These are phyloP conservation scores for Odobenus rosmarus DNA, from an alignment of 2,113 vertebrate species.

Conservation along the genomic window DNA sequence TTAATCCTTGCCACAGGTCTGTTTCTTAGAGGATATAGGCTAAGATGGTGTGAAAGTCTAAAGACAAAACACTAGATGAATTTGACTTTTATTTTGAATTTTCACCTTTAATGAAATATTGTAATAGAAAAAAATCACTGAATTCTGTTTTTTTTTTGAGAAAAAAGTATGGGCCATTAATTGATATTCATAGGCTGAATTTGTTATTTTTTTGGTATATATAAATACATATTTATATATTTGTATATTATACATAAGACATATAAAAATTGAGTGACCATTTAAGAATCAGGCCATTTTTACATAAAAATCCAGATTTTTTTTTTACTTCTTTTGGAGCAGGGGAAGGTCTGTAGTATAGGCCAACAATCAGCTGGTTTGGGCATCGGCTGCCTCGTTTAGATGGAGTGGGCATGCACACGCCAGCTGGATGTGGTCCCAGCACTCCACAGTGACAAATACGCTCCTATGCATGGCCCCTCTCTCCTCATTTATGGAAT, in stretches of 20 bases:
- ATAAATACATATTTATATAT: neutral
- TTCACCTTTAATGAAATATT: neutral
- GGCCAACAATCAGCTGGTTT: neutral
- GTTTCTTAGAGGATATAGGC: neutral
- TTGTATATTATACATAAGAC: too few relatives aligned
- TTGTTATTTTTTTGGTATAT: neutral
- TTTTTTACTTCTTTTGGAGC: neutral
- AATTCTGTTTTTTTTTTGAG: neutral
- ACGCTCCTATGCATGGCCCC: neutral
- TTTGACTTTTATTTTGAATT: neutral
- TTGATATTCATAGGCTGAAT: neutral
- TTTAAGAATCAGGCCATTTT: neutral
- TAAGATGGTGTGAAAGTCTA: neutral
- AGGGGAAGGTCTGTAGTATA: neutral
- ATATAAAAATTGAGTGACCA: neutral
- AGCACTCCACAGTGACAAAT: neutral
- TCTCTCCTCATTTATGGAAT: neutral
- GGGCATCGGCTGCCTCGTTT: neutral
- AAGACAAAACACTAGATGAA: neutral
- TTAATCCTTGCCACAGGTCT: neutral
- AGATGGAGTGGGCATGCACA: rapidly evolving
- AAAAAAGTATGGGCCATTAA: neutral
- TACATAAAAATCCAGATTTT: neutral
- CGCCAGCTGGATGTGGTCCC: neutral
- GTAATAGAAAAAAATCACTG: neutral